These are phyloP conservation scores for Samia ricini DNA, from an alignment of 1,140 invertebrate genomes.

Conservation along the genomic window DNA sequence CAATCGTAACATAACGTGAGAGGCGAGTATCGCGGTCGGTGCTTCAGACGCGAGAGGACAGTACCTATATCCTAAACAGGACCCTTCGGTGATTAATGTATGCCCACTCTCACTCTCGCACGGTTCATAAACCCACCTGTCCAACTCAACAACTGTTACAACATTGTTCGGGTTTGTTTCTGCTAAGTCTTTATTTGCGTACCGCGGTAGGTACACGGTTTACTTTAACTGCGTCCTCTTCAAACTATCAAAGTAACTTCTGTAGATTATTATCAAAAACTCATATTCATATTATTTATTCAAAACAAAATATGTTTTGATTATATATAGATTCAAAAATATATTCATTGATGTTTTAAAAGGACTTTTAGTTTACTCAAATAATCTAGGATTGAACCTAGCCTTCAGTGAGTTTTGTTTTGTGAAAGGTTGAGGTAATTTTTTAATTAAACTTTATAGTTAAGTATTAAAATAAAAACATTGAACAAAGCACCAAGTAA, in stretches of 20 bases:
- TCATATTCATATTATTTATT: too few species aligned
- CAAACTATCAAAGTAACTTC: not conserved
- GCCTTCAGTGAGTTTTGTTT: too few species aligned
- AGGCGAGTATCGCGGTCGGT: not conserved
- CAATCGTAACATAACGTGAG: not conserved
- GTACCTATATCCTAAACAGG: not conserved
- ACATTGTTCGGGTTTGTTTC: not conserved
- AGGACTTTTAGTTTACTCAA: too few species aligned
- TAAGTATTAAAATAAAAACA: too few species aligned
- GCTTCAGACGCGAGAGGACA: not conserved
- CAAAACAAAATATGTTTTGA: too few species aligned
- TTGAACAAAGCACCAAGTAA: too few species aligned
- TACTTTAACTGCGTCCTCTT: not conserved
- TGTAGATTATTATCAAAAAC: not conserved
- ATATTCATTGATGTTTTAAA: too few species aligned
- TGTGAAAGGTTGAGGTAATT: too few species aligned
- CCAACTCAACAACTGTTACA: too few species aligned
- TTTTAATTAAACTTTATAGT: too few species aligned
- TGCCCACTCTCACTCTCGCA: not conserved
- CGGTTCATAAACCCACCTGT: slow-evolving; percentile 1
- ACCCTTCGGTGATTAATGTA: not conserved
- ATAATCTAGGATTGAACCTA: too few species aligned
- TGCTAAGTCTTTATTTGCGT: not conserved
- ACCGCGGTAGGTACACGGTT: not conserved
- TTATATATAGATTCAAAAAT: too few species aligned